A percentile compares a stretch with the other conserved stretches of the same genome.
phyloP scores from a whole-genome alignment of 2,888 invertebrate species.

The Ommatoiulus sabulosus region DNA sequence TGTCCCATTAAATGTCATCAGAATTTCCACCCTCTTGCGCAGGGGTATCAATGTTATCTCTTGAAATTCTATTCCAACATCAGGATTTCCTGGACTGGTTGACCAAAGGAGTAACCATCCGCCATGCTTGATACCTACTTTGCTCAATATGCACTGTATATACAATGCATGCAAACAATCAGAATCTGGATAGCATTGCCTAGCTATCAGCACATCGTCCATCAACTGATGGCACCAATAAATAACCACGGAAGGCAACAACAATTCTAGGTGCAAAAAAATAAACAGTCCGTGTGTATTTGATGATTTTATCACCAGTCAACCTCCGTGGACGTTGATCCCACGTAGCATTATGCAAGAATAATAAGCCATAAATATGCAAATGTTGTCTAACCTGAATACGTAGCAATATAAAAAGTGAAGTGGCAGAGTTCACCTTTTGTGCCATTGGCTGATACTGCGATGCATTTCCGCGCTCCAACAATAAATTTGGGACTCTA shows the following conservation, averaged over 20 bases:
- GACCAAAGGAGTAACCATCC: background rate
- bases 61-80: background rate
- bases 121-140: background rate
- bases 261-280: constrained; percentile 1
- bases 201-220: background rate
- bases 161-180: background rate
- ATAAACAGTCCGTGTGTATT: background rate
- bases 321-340: background rate
- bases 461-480: background rate
- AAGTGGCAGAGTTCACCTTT: background rate
- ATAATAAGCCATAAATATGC: constrained; percentile 13
- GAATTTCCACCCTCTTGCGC: background rate
- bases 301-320: background rate
- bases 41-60: background rate
- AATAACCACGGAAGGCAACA: background rate
- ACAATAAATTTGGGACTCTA: background rate
- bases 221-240: constrained; percentile 41
- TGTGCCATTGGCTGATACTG: background rate
- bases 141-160: no score
- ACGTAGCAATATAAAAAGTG: background rate
- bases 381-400: constrained; percentile 24
- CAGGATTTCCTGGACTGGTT: background rate
- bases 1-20: background rate
- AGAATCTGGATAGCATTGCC: background rate
- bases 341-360: background rate